Evolutionary conservation across 2,797 vertebrate genomes (phyloP).

Genomic region (Tinamus major): DNA sequence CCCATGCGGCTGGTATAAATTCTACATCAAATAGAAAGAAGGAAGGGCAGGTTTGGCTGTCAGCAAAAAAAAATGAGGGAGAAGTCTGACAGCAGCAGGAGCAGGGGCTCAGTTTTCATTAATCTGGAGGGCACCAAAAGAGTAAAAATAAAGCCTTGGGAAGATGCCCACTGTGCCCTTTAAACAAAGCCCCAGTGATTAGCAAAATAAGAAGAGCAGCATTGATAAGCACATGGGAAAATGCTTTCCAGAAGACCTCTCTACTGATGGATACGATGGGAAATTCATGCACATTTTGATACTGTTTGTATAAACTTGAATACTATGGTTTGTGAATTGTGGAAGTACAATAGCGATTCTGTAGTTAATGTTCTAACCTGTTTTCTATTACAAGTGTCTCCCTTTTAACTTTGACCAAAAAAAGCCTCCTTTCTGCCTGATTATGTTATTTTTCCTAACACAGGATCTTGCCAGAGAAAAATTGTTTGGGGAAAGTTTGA

Average conservation of each 20-base stretch:
- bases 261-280: neutral
- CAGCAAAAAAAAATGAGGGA: conserved; percentile 63
- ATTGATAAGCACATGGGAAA: neutral
- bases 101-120: conserved; percentile 30
- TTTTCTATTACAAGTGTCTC: conserved; percentile 30
- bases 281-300: conserved; percentile 1
- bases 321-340: neutral
- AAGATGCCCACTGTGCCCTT: conserved; percentile 33
- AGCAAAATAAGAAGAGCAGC: neutral
- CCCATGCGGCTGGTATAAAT: conserved; percentile 72
- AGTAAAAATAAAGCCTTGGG: conserved; percentile 15
- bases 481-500: neutral
- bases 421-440: neutral
- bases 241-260: neutral
- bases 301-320: neutral
- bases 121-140: conserved; percentile 23
- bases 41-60: conserved; percentile 62
- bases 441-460: neutral
- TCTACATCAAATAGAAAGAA: conserved; percentile 71
- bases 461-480: neutral
- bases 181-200: conserved; percentile 6
- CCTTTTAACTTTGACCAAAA: conserved; percentile 31
- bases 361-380: conserved; percentile 1
- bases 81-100: conserved; percentile 47
- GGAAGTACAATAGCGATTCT: neutral